phyloP scores from a whole-genome alignment of 1,140 invertebrate species.

The Ridgeia piscesae region DNA sequence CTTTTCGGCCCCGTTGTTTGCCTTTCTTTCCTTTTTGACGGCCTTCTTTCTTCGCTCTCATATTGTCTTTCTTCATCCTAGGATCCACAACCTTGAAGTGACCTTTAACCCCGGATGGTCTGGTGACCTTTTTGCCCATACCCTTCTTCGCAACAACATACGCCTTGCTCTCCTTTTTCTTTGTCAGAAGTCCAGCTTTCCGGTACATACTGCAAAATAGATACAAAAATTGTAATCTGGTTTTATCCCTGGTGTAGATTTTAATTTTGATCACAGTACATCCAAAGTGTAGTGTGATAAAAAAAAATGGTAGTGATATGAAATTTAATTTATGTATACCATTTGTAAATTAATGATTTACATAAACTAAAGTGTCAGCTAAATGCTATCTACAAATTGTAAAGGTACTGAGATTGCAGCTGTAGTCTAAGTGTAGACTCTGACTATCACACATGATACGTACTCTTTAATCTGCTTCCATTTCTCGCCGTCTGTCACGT shows the following conservation, averaged over 20 bases:
- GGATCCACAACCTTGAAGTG: conserved; percentile 92
- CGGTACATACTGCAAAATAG: conserved; percentile 80
- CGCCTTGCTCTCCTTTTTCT: conserved; percentile 82
- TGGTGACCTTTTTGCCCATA: conserved; percentile 71
- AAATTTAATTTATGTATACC: not conserved
- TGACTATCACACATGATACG: conserved; percentile 46
- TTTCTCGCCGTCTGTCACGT: conserved; percentile 89
- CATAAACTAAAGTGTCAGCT: too few relatives aligned
- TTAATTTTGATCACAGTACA: too few relatives aligned
- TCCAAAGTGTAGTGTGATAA: not conserved
- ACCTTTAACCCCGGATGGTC: conserved; percentile 87
- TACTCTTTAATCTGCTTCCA: conserved; percentile 86
- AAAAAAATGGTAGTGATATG: not conserved
- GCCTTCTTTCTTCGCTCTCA: conserved; percentile 62
- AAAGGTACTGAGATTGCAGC: too few relatives aligned
- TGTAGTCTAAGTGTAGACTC: not conserved
- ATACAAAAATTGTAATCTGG: too few relatives aligned
- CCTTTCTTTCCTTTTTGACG: conserved; percentile 25
- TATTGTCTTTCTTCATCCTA: conserved; percentile 92
- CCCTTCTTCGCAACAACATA: conserved; percentile 95
- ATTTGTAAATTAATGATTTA: not conserved
- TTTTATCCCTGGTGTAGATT: too few relatives aligned
- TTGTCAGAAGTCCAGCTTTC: conserved; percentile 75
- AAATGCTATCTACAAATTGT: too few relatives aligned
- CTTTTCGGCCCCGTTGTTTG: not conserved